A percentile compares a stretch with the other conserved stretches of the same genome.
Conservation (phyloP, 2,797 vertebrate species). For the Chromis chromis region DNA sequence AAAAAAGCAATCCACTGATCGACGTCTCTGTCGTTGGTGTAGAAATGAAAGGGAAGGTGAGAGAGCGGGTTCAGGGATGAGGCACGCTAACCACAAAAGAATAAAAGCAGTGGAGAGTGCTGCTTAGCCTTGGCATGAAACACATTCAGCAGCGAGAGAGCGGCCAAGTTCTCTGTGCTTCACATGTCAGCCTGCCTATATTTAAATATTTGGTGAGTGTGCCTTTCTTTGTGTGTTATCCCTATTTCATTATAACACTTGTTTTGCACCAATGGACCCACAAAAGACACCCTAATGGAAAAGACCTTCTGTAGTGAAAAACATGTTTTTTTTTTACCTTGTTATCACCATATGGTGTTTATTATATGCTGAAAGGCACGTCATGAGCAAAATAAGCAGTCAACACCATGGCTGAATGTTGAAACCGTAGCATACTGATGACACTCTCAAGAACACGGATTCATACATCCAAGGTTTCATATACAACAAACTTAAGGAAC, state of each 20-base stretch:
- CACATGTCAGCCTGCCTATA: neutral
- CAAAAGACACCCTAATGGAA: no score
- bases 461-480: no score
- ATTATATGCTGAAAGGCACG: no score
- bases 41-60: conserved; percentile 32
- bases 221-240: neutral
- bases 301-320: no score
- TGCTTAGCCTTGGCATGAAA: conserved; percentile 3
- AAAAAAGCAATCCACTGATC: conserved; percentile 39
- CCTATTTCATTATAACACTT: neutral
- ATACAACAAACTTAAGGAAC: no score
- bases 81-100: neutral
- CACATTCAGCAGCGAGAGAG: neutral
- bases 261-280: neutral
- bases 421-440: no score
- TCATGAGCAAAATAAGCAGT: no score
- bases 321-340: no score
- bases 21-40: conserved; percentile 16
- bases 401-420: no score
- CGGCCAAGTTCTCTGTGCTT: conserved; percentile 6
- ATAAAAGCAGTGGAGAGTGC: neutral
- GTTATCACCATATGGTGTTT: no score
- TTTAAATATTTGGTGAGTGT: neutral
- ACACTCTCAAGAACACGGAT: no score
- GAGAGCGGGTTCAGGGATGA: conserved; percentile 3